Percentiles rank a stretch among this genome's conserved stretches.
These are phyloP conservation scores for Patiria miniata DNA, from an alignment of 35 echinoderm and acorn worm genomes.

Conservation along the genomic window DNA sequence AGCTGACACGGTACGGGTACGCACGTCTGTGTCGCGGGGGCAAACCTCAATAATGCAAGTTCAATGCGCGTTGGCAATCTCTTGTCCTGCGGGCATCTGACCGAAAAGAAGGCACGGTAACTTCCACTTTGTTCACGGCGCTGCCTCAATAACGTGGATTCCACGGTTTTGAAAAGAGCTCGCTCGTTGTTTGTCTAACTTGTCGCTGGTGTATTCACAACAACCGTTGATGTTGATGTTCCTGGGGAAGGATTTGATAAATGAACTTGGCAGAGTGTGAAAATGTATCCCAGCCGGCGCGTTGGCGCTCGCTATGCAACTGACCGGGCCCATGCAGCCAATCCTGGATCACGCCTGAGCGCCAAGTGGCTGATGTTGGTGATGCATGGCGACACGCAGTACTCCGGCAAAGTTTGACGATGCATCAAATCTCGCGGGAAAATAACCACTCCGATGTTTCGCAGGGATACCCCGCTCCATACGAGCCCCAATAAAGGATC, in stretches of 20 bases:
- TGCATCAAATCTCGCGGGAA: slow-evolving; percentile 6
- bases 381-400: not conserved
- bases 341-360: no score
- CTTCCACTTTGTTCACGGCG: no score
- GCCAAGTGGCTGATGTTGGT: not conserved
- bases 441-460: not conserved
- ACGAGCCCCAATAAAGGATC: not conserved
- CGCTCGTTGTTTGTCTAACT: slow-evolving; percentile 13
- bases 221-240: slow-evolving; percentile 9
- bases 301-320: slow-evolving; percentile 3
- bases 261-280: slow-evolving; percentile 14
- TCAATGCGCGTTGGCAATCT: no score
- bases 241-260: slow-evolving; percentile 13
- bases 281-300: slow-evolving; percentile 3
- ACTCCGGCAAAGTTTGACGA: not conserved
- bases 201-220: slow-evolving; percentile 25
- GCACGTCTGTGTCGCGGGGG: no score
- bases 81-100: no score
- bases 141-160: no score
- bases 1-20: no score
- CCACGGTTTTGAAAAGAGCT: not conserved
- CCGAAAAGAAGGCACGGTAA: no score
- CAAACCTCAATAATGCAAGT: no score
- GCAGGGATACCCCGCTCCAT: not conserved
- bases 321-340: not conserved